Evolutionary conservation across 2,888 invertebrate genomes (phyloP), one percentile per base, ranked within the genome.

Genomic region (Rhagium mordax): DNA sequence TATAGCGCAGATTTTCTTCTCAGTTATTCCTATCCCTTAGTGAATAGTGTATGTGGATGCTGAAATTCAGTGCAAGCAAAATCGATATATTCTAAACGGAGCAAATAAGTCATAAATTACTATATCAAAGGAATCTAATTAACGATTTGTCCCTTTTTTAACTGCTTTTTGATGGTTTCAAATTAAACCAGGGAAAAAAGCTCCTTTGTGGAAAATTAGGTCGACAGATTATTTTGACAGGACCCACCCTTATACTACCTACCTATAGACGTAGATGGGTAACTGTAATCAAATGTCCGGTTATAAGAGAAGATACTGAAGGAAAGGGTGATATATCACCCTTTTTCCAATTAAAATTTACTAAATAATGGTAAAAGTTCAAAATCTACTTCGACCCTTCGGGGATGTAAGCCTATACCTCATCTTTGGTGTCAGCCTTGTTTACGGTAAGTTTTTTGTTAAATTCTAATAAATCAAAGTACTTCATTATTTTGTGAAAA

Each of bases 301-400:
- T 69, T 86, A 86, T 85, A 87, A 86, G 82, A 86, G 86, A 85
- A 86, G 85, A 86, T 84, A 78, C 72, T 83, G 82, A 79, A 71
- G 72, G 78, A 74, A 69, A 70, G 83, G 84, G 83, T 83, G 84
- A 79, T 72, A 24, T 8, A 10, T 68, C 78, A 77, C 80, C 79
- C 78, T 75, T 74, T 61, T 71, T 71, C 69, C 47, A 72, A 55
- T 66, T 2, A 48, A 8, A 16, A 55, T 41, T 60, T 8, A 57
- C 18, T 64, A 66, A 29, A 73, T 59, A 66, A 78, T 74, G 74
- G 66, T 69, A 8, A 61, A 69, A 61, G 47, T 57, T 57, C 65
- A 65, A 27, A 67, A 48, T 55, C 27, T 66, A 13, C 21, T 51
- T 7, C 47, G 16, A 8, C 70, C 71, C 68, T 57, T 71, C 33